Percentiles rank a stretch among this genome's conserved stretches.
These are phyloP conservation scores for Pangasius krempfi DNA, from an alignment of 2,797 vertebrate species.

Conservation along the genomic window DNA sequence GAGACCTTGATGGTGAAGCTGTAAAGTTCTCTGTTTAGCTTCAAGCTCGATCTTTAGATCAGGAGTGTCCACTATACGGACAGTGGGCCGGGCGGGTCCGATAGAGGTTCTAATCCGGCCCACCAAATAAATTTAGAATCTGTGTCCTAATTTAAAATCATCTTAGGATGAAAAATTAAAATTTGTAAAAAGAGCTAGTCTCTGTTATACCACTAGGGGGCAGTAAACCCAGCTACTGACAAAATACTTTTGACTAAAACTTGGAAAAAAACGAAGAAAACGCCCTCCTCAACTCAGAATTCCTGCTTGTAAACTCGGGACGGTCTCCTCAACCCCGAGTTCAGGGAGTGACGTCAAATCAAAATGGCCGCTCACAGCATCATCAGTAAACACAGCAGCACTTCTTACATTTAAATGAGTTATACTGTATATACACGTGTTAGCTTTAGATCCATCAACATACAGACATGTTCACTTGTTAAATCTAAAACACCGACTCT, in stretches of 20 bases:
- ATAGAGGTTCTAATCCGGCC: not conserved
- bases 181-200: not conserved
- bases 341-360: too few species aligned
- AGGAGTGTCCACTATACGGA: not conserved
- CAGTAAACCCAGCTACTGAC: not conserved
- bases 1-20: not conserved
- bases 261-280: too few species aligned
- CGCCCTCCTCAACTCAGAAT: too few species aligned
- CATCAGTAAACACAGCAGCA: too few species aligned
- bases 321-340: too few species aligned
- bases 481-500: too few species aligned
- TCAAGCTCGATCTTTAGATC: not conserved
- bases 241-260: not conserved
- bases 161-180: not conserved
- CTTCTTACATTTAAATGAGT: too few species aligned
- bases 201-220: not conserved
- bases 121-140: not conserved
- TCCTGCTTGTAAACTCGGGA: too few species aligned
- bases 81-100: not conserved
- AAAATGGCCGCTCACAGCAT: too few species aligned
- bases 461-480: too few species aligned
- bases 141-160: not conserved
- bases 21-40: not conserved
- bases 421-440: too few species aligned
- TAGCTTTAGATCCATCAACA: too few species aligned